Base-by-base conservation (phyloP, 2,113 vertebrate genomes). In the Silurus glanis region DNA sequence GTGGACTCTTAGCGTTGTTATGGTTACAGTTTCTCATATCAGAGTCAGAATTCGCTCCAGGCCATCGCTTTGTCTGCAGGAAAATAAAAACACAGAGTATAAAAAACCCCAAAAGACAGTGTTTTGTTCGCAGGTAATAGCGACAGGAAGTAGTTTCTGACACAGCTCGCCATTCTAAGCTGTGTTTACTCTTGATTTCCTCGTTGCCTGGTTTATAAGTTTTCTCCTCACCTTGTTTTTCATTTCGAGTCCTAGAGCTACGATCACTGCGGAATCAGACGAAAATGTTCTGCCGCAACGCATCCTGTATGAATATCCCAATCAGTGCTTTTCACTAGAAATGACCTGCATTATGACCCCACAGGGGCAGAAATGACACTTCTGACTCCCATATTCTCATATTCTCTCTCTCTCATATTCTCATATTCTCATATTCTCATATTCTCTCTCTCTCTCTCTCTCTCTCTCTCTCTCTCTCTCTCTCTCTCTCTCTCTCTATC, bases 241-340 rank as follows among this genome's bases (percentile, higher is more conserved):
- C 16, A 19, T 58, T 58, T 58, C 16, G 17, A 58, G 53, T 58
- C 76, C 25, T 9, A 19, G 53, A 56, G n/a, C 55, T 7, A 19
- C n/a, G 14, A 58, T 58, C 3, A 6, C 53, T 4, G 55, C 9
- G 55, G 55, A 58, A 79, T 79, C 74, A 55, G 6, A 49, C 28
- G 23, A 0, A 17, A 78, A 78, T 25, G n/a, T 56, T 78, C 74
- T 55, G 51, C 74, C 1, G 51, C 74, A 8, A 10, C 51, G 16
- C 16, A 78, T 78, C 74, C 51, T 55, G 51, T 55, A 56, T 78
- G 74, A 78, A 78, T 78, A 78, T 78, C 72, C 28, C 72, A 78
- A 85, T 85, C 58, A 78, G 83, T 78, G 45, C 47, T 64, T 53
- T 85, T 78, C 83, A 17, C 53, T 78, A 47, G 55, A 76, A 85